These are phyloP conservation scores for Lamellibrachia luymesi DNA, from an alignment of 1,140 invertebrate species.

Conservation along the genomic window DNA sequence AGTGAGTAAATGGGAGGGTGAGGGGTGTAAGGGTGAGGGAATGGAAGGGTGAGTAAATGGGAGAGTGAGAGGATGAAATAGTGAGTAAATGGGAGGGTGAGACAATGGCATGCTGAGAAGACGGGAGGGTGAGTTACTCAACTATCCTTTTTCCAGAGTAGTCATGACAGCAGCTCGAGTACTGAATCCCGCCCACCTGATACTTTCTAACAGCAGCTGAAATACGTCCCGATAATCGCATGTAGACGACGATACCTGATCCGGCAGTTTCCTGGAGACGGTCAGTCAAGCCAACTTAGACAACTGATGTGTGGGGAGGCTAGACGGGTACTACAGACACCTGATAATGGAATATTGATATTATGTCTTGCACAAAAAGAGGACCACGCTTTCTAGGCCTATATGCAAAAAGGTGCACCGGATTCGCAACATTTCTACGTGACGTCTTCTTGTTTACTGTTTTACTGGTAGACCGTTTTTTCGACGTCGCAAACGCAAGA, in stretches of 20 bases:
- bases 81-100: not conserved
- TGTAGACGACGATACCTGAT: not conserved
- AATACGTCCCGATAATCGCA: not conserved
- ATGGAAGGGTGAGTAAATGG: too few species aligned
- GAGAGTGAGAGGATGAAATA: too few species aligned
- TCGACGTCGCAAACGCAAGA: too few species aligned
- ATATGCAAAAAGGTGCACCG: not conserved
- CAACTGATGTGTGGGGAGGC: not conserved
- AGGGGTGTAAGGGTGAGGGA: too few species aligned
- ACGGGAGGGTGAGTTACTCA: not conserved
- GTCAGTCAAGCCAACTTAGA: not conserved
- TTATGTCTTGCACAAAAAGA: not conserved
- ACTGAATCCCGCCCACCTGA: not conserved
- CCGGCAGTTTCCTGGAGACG: not conserved
- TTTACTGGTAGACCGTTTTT: too few species aligned
- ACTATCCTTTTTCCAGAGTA: not conserved
- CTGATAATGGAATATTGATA: not conserved
- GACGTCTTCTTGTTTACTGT: too few species aligned
- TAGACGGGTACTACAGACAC: not conserved
- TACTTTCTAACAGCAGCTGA: not conserved
- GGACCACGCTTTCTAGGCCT: not conserved
- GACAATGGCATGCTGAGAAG: not conserved
- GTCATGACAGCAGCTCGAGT: not conserved
- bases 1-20: too few species aligned
- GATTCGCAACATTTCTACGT: too few species aligned